Conservation (phyloP, 2,888 invertebrate species). For the Macrosiphum euphorbiae region DNA sequence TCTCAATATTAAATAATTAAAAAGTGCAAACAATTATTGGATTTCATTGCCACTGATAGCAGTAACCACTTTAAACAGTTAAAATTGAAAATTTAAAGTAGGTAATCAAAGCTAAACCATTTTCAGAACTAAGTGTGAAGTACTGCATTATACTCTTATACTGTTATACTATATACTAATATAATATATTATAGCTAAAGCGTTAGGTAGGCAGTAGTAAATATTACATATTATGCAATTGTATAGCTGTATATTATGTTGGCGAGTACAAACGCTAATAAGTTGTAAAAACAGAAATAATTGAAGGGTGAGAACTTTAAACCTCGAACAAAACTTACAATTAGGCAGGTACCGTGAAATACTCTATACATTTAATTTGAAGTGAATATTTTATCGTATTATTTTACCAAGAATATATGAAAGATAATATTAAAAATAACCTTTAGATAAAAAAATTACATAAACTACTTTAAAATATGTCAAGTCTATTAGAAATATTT, state of each 20-base stretch:
- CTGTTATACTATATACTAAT: neutral
- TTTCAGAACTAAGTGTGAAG: neutral
- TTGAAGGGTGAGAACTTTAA: neutral
- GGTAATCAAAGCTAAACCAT: neutral
- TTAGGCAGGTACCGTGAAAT: neutral
- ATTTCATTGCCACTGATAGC: neutral
- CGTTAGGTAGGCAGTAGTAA: neutral
- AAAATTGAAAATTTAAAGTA: neutral
- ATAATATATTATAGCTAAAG: neutral
- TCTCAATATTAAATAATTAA: neutral
- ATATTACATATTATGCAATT: neutral
- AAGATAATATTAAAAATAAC: neutral
- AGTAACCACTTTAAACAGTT: neutral
- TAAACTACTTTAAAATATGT: neutral
- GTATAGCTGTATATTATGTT: neutral
- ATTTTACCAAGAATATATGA: neutral
- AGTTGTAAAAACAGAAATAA: neutral
- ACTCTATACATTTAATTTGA: neutral
- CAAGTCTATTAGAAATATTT: constrained; percentile 4
- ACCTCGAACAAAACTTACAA: neutral
- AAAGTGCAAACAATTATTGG: neutral
- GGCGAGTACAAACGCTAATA: neutral
- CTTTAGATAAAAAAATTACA: neutral
- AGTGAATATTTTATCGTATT: neutral
- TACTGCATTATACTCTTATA: neutral